A percentile compares a stretch with the other conserved stretches of the same genome.
Conservation (phyloP, 2,888 invertebrate species). For the Coelinius sp. region DNA sequence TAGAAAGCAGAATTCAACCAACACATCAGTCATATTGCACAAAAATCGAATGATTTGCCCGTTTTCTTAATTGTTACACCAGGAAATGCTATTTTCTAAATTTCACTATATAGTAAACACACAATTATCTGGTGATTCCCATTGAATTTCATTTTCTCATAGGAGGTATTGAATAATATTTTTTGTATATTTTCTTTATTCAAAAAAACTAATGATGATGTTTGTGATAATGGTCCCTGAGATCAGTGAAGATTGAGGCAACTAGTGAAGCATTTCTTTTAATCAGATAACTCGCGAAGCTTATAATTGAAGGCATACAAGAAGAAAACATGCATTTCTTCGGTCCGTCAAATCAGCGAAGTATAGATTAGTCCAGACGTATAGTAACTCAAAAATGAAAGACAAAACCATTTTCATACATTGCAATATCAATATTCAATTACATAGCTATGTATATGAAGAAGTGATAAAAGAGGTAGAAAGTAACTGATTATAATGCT, state of each 20-base stretch:
- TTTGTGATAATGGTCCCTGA: neutral
- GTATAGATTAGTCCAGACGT: neutral
- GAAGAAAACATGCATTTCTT: neutral
- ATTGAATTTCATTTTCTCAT: neutral
- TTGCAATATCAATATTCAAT: neutral
- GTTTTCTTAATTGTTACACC: neutral
- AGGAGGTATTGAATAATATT: neutral
- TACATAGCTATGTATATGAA: constrained; percentile 6
- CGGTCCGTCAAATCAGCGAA: neutral
- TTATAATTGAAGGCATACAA: neutral
- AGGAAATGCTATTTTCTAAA: neutral
- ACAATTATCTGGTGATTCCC: neutral
- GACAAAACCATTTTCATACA: neutral
- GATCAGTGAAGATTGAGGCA: neutral
- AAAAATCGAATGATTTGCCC: neutral
- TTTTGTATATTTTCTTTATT: neutral
- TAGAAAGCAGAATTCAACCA: neutral
- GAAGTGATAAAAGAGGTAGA: neutral
- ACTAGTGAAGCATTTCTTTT: neutral
- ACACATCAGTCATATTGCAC: constrained; percentile 2
- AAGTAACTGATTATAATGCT: neutral
- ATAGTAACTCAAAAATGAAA: no score
- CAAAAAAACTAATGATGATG: neutral
- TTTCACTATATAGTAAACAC: neutral
- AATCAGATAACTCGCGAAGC: neutral